These are phyloP conservation scores for Drepanosiphum platanoidis DNA, from an alignment of 2,888 invertebrate genomes.

Conservation along the genomic window DNA sequence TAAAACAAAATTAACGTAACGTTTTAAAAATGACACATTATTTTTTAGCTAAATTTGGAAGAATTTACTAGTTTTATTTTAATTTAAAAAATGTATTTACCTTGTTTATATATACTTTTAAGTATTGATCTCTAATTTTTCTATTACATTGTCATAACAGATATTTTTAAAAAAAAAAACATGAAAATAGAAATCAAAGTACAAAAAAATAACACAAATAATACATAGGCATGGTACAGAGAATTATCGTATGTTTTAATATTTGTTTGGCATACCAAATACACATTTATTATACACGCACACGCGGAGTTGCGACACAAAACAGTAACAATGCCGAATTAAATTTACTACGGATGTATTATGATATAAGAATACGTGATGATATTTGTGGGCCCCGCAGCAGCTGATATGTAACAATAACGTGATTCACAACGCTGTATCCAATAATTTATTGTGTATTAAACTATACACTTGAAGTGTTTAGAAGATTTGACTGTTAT, in stretches of 20 bases:
- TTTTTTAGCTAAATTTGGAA: too few species aligned
- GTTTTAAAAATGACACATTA: too few species aligned
- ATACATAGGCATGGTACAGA: background rate
- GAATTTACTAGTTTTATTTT: too few species aligned
- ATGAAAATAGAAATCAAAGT: background rate
- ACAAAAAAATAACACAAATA: background rate
- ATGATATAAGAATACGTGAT: constrained; percentile 40
- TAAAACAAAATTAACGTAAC: too few species aligned
- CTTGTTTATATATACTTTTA: background rate
- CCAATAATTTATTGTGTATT: constrained; percentile 1
- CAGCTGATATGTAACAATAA: constrained; percentile 26
- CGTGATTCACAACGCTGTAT: background rate
- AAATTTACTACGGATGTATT: constrained; percentile 28
- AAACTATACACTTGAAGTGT: constrained; percentile 16
- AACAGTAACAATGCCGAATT: constrained; percentile 39
- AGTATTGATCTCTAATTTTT: too few species aligned
- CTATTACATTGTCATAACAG: too few species aligned
- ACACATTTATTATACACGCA: background rate
- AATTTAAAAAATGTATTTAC: constrained; percentile 13
- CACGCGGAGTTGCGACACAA: background rate
- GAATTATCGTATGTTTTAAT: background rate
- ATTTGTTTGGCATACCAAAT: constrained; percentile 34
- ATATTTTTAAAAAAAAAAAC: constrained; percentile 2
- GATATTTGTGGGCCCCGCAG: background rate
- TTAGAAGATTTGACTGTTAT: constrained; percentile 14